Conservation (phyloP, 1,140 invertebrate genomes). For the Drosophila chauvacae region DNA sequence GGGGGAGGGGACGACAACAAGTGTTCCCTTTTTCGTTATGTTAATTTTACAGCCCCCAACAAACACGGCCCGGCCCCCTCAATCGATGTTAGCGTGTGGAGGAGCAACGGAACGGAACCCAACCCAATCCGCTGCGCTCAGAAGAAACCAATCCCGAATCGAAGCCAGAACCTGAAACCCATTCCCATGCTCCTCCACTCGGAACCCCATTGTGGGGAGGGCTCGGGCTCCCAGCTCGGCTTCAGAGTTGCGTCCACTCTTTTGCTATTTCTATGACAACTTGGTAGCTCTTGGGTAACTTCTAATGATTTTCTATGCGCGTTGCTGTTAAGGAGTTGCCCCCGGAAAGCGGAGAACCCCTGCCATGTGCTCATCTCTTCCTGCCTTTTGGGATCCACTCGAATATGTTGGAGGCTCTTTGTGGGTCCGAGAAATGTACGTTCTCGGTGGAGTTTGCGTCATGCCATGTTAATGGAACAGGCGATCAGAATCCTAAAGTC, state of each 20-base stretch:
- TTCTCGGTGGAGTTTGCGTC: conserved; percentile 78
- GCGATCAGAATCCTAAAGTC: conserved; percentile 48
- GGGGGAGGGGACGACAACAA: neutral
- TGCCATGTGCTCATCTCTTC: neutral
- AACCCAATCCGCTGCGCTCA: neutral
- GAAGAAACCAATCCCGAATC: conserved; percentile 3
- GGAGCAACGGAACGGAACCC: neutral
- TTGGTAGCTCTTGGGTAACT: conserved; percentile 74
- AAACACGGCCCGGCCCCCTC: conserved; percentile 19
- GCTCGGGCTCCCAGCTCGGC: conserved; percentile 30
- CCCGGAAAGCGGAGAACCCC: conserved; percentile 20
- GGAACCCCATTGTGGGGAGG: conserved; percentile 16
- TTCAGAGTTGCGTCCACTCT: conserved; percentile 46
- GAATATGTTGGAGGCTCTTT: conserved; percentile 11
- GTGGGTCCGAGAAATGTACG: conserved; percentile 70
- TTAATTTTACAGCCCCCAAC: conserved; percentile 66
- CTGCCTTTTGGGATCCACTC: conserved; percentile 22
- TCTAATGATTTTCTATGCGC: conserved; percentile 81
- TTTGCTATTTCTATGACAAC: conserved; percentile 82
- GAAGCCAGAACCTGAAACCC: conserved; percentile 39
- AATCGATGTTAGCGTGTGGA: conserved; percentile 44
- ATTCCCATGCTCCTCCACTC: conserved; percentile 9
- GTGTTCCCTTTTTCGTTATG: conserved; percentile 55
- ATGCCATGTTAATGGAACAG: conserved; percentile 81
- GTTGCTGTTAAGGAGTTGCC: conserved; percentile 39